Evolutionary conservation across 2,888 invertebrate genomes (phyloP).

Genomic region (Cheilosia impressa): DNA sequence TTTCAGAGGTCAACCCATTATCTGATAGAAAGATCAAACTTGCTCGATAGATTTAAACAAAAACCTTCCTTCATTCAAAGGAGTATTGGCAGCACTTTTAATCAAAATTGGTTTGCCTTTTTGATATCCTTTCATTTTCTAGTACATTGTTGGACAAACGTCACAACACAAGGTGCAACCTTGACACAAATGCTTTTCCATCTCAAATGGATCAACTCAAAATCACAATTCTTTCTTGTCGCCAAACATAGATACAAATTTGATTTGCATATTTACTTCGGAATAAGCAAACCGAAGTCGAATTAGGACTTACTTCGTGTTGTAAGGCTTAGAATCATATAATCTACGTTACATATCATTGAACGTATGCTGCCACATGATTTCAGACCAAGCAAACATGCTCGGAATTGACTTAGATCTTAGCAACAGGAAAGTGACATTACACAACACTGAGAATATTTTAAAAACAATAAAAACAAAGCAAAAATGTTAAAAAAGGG

Average conservation of each 20-base stretch:
- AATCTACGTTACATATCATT: not conserved
- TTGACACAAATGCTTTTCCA: not conserved
- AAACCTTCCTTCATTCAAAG: no score
- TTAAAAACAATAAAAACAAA: not conserved
- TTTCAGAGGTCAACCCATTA: not conserved
- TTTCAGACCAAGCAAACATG: not conserved
- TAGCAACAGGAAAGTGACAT: not conserved
- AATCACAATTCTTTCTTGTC: no score
- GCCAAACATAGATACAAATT: no score
- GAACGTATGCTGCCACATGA: not conserved
- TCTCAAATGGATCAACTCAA: not conserved
- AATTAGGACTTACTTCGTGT: not conserved
- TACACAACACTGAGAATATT: not conserved
- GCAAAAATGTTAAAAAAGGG: not conserved
- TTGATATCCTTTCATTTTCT: conserved; percentile 26
- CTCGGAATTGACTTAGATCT: not conserved
- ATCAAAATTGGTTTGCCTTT: not conserved
- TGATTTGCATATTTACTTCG: no score
- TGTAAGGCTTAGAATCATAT: not conserved
- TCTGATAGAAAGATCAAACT: not conserved
- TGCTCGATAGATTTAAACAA: no score
- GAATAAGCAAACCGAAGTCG: not conserved
- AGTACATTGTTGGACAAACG: not conserved
- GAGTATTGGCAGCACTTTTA: conserved; percentile 1
- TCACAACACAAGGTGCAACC: not conserved